Conservation (phyloP, 2,113 vertebrate species). For the Ammodytes dubius region DNA sequence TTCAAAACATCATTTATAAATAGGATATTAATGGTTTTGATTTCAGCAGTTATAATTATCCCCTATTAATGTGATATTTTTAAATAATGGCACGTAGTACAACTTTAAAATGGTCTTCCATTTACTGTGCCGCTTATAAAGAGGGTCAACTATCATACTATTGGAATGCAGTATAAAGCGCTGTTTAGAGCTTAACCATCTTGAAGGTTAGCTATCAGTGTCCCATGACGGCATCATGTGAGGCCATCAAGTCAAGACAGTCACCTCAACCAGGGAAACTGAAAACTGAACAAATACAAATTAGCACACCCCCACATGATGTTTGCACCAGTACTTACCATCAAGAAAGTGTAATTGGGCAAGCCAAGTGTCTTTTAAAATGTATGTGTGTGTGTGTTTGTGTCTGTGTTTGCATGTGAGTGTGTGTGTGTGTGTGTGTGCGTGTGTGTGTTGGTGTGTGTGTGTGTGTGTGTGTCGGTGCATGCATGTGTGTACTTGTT, state of each 20-base stretch:
- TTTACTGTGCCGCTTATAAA: background rate
- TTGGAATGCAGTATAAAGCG: constrained; percentile 4
- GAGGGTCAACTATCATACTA: background rate
- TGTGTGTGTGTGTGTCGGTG: no score
- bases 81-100: background rate
- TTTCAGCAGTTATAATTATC: background rate
- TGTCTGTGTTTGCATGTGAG: background rate
- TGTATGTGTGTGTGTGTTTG: background rate
- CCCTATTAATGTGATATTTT: no score
- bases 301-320: constrained; percentile 50
- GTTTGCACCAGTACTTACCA: constrained; percentile 29
- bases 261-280: constrained; percentile 6
- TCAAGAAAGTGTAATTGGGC: constrained; percentile 12
- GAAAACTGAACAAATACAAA: constrained; percentile 22
- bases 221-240: constrained; percentile 52
- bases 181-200: constrained; percentile 32
- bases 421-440: no score
- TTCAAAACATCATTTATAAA: background rate
- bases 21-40: background rate
- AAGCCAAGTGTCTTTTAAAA: constrained; percentile 21
- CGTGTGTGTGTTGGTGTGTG: no score
- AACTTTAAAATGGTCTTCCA: background rate
- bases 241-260: constrained; percentile 29
- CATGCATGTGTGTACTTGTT: background rate
- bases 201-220: constrained; percentile 16